Evolutionary conservation across 1,140 invertebrate genomes (phyloP).

Genomic region (Pogonomyrmex californicus): DNA sequence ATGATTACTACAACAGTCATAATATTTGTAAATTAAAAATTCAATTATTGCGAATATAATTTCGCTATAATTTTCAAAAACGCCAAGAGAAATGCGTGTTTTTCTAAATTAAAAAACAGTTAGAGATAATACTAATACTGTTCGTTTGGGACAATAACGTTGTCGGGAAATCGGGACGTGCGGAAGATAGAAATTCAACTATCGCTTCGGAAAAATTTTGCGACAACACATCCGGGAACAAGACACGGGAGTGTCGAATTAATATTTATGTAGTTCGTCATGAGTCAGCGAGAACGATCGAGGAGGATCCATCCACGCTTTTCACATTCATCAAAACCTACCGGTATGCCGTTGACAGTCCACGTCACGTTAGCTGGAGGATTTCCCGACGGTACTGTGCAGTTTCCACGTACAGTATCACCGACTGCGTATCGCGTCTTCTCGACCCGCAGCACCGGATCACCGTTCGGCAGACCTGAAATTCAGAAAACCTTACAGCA

Average conservation of each 20-base stretch:
- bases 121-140: background rate
- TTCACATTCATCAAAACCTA: conserved; percentile 83
- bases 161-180: background rate
- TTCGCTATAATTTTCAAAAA: background rate
- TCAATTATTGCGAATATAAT: background rate
- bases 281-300: conserved; percentile 23
- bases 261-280: conserved; percentile 50
- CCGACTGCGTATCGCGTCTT: conserved; percentile 91
- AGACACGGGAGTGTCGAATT: background rate
- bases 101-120: background rate
- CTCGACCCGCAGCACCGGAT: conserved; percentile 90
- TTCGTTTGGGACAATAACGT: background rate
- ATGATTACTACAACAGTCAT: background rate
- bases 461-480: conserved; percentile 90
- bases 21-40: background rate
- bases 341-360: conserved; percentile 92
- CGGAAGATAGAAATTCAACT: background rate
- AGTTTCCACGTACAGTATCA: conserved; percentile 92
- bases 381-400: conserved; percentile 91
- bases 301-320: conserved; percentile 20
- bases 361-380: conserved; percentile 94
- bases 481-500: conserved; percentile 68
- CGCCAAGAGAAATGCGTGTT: background rate
- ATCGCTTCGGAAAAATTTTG: background rate
- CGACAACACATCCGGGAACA: background rate